These are phyloP conservation scores for Diploptera punctata DNA, from an alignment of 2,888 invertebrate species.

Conservation along the genomic window DNA sequence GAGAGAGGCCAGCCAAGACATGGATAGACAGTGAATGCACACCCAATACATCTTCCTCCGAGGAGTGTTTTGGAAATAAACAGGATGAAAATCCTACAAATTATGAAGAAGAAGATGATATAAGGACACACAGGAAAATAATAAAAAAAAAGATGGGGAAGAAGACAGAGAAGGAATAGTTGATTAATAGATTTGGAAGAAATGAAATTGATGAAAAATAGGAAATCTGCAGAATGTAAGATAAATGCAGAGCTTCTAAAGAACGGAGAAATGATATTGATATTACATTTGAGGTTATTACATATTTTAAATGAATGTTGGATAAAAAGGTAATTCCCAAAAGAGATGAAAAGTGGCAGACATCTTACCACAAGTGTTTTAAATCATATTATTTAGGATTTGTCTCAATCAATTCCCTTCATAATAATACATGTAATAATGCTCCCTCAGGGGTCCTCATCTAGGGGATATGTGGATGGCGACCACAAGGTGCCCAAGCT, in stretches of 20 bases:
- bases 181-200: not conserved
- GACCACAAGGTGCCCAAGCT: too few species aligned
- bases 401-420: too few species aligned
- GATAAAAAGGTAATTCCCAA: not conserved
- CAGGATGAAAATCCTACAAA: too few species aligned
- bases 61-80: too few species aligned
- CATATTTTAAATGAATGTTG: not conserved
- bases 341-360: not conserved
- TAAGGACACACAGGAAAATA: not conserved
- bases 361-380: not conserved
- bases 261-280: not conserved
- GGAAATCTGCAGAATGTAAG: not conserved
- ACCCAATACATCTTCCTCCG: too few species aligned
- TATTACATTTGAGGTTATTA: not conserved
- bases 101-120: too few species aligned
- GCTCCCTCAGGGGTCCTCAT: too few species aligned
- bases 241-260: not conserved
- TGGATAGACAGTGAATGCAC: too few species aligned
- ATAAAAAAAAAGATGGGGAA: not conserved
- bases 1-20: too few species aligned
- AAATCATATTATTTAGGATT: too few species aligned
- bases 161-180: not conserved
- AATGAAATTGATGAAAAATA: not conserved
- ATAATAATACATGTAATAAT: too few species aligned
- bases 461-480: too few species aligned